These are phyloP conservation scores for Acleris laterana DNA, from an alignment of 2,888 invertebrate species.

Conservation along the genomic window DNA sequence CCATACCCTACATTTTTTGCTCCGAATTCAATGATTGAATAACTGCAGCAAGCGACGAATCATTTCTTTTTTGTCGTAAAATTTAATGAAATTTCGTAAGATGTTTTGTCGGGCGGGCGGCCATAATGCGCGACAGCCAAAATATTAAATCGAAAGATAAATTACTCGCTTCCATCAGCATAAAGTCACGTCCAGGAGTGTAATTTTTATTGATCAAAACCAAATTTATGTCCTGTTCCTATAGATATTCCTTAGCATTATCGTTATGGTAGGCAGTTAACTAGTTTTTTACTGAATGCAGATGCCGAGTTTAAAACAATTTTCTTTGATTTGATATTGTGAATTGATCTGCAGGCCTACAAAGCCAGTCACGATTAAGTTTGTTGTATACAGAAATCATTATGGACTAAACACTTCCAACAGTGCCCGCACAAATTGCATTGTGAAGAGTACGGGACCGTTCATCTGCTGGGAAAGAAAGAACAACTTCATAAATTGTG, in stretches of 20 bases:
- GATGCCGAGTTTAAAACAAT: not conserved
- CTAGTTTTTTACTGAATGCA: conserved; percentile 18
- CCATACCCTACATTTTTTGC: not conserved
- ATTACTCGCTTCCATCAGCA: conserved; percentile 30
- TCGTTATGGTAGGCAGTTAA: conserved; percentile 27
- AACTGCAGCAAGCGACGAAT: conserved; percentile 17
- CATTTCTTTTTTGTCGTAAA: conserved; percentile 24
- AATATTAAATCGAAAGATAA: conserved; percentile 36
- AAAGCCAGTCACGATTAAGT: too few relatives aligned
- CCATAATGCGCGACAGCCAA: conserved; percentile 26
- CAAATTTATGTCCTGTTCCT: conserved; percentile 19
- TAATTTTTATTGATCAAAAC: conserved; percentile 23
- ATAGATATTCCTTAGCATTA: conserved; percentile 8
- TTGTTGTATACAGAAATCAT: conserved; percentile 10
- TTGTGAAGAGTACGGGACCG: conserved; percentile 42
- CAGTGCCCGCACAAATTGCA: conserved; percentile 13
- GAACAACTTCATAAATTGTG: conserved; percentile 69
- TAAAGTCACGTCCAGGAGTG: conserved; percentile 30
- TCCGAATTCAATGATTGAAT: conserved; percentile 6
- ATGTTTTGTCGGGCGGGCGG: conserved; percentile 21
- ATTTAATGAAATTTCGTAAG: conserved; percentile 31
- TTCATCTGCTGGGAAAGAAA: conserved; percentile 56
- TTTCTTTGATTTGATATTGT: not conserved
- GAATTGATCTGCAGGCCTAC: too few relatives aligned
- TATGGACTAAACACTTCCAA: conserved; percentile 17